A percentile compares a stretch with the other conserved stretches of the same genome.
phyloP scores from a whole-genome alignment of 1,140 invertebrate species.

The Euschistus heros region DNA sequence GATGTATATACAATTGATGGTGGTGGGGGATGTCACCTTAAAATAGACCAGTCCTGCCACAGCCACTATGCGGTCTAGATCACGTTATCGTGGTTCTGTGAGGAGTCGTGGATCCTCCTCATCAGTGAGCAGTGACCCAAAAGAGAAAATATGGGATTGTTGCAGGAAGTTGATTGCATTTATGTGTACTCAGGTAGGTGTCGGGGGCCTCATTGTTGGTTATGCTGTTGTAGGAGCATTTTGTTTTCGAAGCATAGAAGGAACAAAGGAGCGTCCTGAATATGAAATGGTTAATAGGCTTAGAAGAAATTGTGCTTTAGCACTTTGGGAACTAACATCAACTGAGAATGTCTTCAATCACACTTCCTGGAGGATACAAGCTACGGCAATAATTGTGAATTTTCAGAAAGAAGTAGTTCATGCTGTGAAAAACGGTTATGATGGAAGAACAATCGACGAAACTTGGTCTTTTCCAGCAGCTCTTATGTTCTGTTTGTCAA shows the following conservation, averaged over 20 bases:
- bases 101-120: constrained; percentile 56
- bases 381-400: constrained; percentile 50
- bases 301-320: constrained; percentile 44
- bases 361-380: constrained; percentile 53
- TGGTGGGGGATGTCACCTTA: background rate
- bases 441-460: constrained; percentile 55
- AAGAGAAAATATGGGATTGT: constrained; percentile 66
- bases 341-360: constrained; percentile 65
- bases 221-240: constrained; percentile 92
- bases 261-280: constrained; percentile 48
- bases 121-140: constrained; percentile 48
- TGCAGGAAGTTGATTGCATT: constrained; percentile 75
- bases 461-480: constrained; percentile 77
- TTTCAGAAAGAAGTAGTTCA: constrained; percentile 62
- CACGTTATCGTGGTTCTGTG: constrained; percentile 39
- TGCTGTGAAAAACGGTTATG: constrained; percentile 64
- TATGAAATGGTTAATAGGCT: constrained; percentile 39
- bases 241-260: constrained; percentile 79
- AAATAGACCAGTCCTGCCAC: constrained; percentile 2
- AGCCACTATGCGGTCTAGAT: constrained; percentile 11
- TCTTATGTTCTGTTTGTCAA: constrained; percentile 74
- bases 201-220: constrained; percentile 85
- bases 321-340: constrained; percentile 63
- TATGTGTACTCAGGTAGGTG: constrained; percentile 89
- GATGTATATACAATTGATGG: background rate